A percentile compares a stretch with the other conserved stretches of the same genome.
Evolutionary conservation across 2,113 vertebrate genomes (phyloP).

Genomic region (Pelecanoides urinatrix): DNA sequence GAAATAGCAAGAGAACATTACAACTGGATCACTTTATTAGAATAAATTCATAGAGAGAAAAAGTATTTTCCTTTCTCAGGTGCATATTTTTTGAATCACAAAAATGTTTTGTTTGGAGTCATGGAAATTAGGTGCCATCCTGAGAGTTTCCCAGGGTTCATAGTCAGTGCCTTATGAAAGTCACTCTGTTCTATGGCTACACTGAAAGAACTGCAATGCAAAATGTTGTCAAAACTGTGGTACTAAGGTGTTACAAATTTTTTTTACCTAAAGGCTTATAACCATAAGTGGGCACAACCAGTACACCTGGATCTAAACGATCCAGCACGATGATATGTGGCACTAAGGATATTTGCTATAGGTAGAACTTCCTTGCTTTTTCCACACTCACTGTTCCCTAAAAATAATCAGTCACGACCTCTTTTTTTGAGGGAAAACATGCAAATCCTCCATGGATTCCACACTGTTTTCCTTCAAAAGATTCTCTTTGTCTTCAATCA

Average conservation of each 20-base stretch:
- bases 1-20: not conserved
- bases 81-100: not conserved
- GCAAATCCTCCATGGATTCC: not conserved
- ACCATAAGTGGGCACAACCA: not conserved
- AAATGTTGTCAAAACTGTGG: not conserved
- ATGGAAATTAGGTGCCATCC: not conserved
- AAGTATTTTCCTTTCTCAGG: not conserved
- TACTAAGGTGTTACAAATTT: not conserved
- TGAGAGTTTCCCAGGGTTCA: not conserved
- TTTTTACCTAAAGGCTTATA: not conserved
- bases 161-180: not conserved
- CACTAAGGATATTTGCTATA: not conserved
- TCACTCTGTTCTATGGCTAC: not conserved
- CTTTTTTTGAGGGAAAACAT: not conserved
- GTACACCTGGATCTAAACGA: not conserved
- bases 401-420: not conserved
- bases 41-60: not conserved
- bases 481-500: not conserved
- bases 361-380: not conserved
- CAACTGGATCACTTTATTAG: not conserved
- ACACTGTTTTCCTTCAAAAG: not conserved
- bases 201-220: not conserved
- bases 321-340: not conserved
- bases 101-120: fast-evolving
- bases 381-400: not conserved